phyloP scores from a whole-genome alignment of 2,113 vertebrate genomes.

The Acrocephalus arundinaceus region DNA sequence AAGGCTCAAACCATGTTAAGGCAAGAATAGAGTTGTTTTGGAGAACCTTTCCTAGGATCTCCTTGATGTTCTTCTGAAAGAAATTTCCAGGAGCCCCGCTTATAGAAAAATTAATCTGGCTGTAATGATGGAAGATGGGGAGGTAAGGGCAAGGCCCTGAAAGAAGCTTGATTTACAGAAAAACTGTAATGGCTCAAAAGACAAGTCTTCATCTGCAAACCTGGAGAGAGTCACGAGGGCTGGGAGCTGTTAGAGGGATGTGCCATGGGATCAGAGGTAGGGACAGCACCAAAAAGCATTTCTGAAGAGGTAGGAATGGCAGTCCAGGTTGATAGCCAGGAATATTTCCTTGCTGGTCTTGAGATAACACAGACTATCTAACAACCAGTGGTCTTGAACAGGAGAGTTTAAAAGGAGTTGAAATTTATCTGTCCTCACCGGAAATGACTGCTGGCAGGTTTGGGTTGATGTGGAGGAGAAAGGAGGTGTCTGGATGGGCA shows the following conservation, averaged over 20 bases:
- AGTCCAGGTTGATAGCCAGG: neutral
- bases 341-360: neutral
- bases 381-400: neutral
- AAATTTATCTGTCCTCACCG: neutral
- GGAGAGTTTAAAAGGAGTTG: neutral
- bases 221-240: neutral
- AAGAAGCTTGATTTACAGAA: neutral
- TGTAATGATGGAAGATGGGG: neutral
- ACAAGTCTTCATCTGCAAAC: neutral
- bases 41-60: neutral
- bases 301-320: neutral
- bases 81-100: neutral
- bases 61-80: neutral
- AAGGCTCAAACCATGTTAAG: neutral
- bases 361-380: neutral
- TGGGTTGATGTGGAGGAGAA: neutral
- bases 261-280: neutral
- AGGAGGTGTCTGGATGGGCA: neutral
- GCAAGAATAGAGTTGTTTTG: neutral
- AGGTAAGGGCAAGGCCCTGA: neutral
- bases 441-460: neutral
- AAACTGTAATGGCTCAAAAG: neutral
- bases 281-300: neutral
- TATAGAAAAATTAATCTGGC: neutral
- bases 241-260: neutral